Evolutionary conservation across 2,797 vertebrate genomes (phyloP), one percentile per base, ranked within the genome.

Genomic region (Gorsachius magnificus): DNA sequence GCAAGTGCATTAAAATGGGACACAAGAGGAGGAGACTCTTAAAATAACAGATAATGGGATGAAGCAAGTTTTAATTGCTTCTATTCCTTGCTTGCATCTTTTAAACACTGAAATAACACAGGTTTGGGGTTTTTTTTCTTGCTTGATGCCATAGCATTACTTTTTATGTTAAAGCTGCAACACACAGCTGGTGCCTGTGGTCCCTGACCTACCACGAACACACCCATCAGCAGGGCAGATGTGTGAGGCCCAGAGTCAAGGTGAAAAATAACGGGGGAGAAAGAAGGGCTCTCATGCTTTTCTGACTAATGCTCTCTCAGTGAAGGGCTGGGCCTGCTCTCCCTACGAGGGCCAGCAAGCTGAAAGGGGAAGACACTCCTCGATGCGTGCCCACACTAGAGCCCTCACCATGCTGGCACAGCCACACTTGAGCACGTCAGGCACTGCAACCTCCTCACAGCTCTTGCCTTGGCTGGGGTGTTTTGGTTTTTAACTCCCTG

Each of bases 1-100:
- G 87, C 64, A 65, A 94, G 79, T 81, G 94, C 56, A 9, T 83
- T 53, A 95, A 97, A 94, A 77, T 87, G 68, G 82, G 91, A 53
- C 90, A 90, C 58, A 26, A 33, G 57, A 77, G 81, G 86, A 68
- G 33, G 51, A 83, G 63, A 82, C 18, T 54, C 66, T 41, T 89
- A 83, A 94, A 93, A 80, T 74, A 84, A 82, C 58, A 80, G 94
- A 83, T 85, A 87, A 94, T n/a, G 48, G 51, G 35, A 38, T 63
- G 83, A 61, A 80, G 43, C 24, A 43, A 46, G 28, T 76, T 94
- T 74, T 87, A 89, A 89, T 88, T 74, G 66, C 54, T 71, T 54
- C 58, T 84, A 0, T 77, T 58, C 68, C 60, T 66, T 29, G 18
- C 91, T 63, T 29, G 38, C 56, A 28, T 85, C 41, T 89, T 77